Evolutionary conservation across 2,888 invertebrate genomes (phyloP), one percentile per base, ranked within the genome.

Genomic region (Hirtodrosophila confusa): DNA sequence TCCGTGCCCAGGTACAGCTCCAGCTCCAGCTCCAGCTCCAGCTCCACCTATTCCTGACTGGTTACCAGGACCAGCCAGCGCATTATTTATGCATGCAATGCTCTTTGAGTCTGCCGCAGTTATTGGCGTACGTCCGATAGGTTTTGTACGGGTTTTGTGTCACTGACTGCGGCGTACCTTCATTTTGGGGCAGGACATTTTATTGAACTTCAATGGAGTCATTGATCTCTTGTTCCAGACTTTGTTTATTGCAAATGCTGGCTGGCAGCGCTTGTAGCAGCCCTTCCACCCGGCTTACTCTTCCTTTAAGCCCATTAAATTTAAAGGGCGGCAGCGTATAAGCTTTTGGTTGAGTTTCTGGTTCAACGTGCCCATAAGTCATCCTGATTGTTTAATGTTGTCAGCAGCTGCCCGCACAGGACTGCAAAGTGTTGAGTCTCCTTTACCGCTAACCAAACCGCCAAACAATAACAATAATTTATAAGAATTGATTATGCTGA

Each of bases 401-500:
- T 86, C 86, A 83, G 67, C 83, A 75, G 68, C 74, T 72, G 62
- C 67, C 70, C 62, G 58, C 68, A 63, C 51, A 53, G 44, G 6
- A 7, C 6, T n/a, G n/a, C 17, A 6, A 36, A 44, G 39, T 41
- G 48, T 40, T 43, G 43, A 24, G 24, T 29, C 31, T 8, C 36
- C 47, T 49, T 41, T 43, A 31, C 44, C 51, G 29, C 43, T 49
- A 64, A 63, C 62, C 72, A 44, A 76, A 68, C 31, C 31, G 60
- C 83, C 71, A 63, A 70, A 73, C 76, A 80, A 84, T 83, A 84
- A 80, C 84, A 84, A 83, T 84, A 84, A 84, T 78, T 84, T 84
- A 84, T 83, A 86, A 83, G 84, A 86, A 86, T 84, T 86, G 84
- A 84, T 84, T 84, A 83, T 80, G 83, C 83, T 83, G 83, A 83